A percentile compares a stretch with the other conserved stretches of the same genome.
Evolutionary conservation across 2,888 invertebrate genomes (phyloP).

Genomic region (Ceraclea dissimilis): DNA sequence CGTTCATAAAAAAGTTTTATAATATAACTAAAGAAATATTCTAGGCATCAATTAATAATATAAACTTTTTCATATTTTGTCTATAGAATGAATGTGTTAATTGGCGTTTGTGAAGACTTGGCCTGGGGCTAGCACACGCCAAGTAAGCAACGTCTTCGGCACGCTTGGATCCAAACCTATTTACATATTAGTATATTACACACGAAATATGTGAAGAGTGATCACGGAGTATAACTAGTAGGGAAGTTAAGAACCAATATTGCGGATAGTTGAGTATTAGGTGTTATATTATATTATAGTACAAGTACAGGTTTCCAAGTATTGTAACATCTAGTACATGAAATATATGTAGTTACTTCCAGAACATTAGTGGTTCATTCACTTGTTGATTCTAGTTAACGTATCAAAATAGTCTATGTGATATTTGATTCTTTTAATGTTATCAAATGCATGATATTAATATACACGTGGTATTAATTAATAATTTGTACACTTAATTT

Average conservation of each 20-base stretch:
- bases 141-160: constrained; percentile 16
- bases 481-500: too few species aligned
- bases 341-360: background rate
- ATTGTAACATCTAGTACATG: background rate
- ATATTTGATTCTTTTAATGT: too few species aligned
- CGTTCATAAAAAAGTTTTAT: background rate
- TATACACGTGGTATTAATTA: too few species aligned
- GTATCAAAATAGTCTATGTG: too few species aligned
- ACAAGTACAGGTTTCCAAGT: too few species aligned
- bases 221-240: constrained; percentile 4
- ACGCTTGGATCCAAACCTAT: constrained; percentile 14
- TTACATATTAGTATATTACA: constrained; percentile 18
- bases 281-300: too few species aligned
- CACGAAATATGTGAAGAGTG: constrained; percentile 14
- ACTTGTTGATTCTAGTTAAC: background rate
- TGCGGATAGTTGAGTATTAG: background rate
- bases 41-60: background rate
- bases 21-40: too few species aligned
- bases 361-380: constrained; percentile 2
- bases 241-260: background rate
- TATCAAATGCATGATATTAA: too few species aligned
- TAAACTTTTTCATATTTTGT: too few species aligned
- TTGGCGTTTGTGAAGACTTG: constrained; percentile 1
- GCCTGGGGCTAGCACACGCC: constrained; percentile 17
- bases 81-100: background rate